Percentiles rank a stretch among this genome's conserved stretches.
These are phyloP conservation scores for Strix uralensis DNA, from an alignment of 2,113 vertebrate genomes.

Conservation along the genomic window DNA sequence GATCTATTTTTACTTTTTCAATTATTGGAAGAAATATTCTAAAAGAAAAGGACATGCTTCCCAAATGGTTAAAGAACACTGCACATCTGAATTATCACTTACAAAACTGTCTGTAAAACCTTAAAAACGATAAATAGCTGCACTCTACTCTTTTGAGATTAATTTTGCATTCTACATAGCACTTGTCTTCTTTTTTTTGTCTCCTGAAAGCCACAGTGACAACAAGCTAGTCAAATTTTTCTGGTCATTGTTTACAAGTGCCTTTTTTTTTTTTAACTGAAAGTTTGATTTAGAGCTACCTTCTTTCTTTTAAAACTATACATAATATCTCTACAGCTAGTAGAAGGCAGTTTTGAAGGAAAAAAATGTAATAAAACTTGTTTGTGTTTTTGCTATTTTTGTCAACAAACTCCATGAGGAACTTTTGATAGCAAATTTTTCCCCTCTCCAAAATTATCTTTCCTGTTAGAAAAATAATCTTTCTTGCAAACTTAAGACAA, in stretches of 20 bases:
- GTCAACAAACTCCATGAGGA: background rate
- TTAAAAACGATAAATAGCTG: background rate
- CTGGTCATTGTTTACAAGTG: background rate
- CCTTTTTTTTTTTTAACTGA: background rate
- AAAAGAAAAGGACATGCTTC: background rate
- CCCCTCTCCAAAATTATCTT: background rate
- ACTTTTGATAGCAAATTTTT: background rate
- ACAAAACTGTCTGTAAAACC: background rate
- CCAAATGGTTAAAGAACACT: background rate
- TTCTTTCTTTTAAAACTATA: background rate
- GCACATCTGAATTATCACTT: background rate
- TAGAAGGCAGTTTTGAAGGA: background rate
- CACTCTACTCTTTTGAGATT: background rate
- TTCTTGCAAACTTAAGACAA: background rate
- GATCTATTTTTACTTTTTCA: background rate
- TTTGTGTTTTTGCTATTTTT: background rate
- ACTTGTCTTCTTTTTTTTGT: background rate
- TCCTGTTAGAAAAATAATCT: background rate
- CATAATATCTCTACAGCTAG: background rate
- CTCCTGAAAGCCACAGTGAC: background rate
- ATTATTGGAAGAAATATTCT: background rate
- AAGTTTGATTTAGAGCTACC: background rate
- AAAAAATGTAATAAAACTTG: background rate
- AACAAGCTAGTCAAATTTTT: background rate
- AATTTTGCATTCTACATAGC: background rate